A percentile compares a stretch with the other conserved stretches of the same genome.
phyloP scores from a whole-genome alignment of 2,888 invertebrate genomes.

The Hirtodrosophila cameraria region DNA sequence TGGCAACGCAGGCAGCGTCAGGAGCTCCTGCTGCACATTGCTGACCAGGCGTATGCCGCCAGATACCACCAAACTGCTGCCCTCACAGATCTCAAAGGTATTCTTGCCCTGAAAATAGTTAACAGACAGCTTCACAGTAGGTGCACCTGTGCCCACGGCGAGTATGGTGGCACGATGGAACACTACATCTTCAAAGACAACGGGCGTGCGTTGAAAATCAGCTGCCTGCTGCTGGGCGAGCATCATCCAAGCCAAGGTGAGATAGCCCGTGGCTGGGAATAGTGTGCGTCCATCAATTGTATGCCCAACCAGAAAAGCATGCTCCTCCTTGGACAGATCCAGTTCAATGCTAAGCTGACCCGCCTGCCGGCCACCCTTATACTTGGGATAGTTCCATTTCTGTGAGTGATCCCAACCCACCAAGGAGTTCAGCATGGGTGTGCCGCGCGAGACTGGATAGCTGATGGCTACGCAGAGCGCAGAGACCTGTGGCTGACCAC shows the following conservation, averaged over 20 bases:
- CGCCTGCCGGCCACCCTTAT: constrained; percentile 86
- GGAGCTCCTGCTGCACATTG: constrained; percentile 87
- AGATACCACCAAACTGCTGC: constrained; percentile 91
- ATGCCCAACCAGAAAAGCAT: constrained; percentile 92
- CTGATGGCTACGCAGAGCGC: too few relatives aligned
- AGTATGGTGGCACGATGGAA: constrained; percentile 97
- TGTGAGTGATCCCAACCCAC: constrained; percentile 96
- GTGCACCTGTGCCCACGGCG: constrained; percentile 91
- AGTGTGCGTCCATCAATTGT: constrained; percentile 97
- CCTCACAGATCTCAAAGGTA: constrained; percentile 95
- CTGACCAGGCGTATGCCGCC: constrained; percentile 89
- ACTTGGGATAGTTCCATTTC: constrained; percentile 94
- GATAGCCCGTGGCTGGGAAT: constrained; percentile 97
- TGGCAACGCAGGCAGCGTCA: constrained; percentile 85
- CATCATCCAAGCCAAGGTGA: constrained; percentile 95
- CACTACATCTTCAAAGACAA: constrained; percentile 94
- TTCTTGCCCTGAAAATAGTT: constrained; percentile 93
- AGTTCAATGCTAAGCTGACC: constrained; percentile 91
- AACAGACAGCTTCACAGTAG: constrained; percentile 90
- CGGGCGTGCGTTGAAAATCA: constrained; percentile 91
- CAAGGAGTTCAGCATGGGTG: constrained; percentile 94
- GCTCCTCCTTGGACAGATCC: constrained; percentile 89
- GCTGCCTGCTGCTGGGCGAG: constrained; percentile 91
- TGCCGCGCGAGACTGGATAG: constrained; percentile 95
- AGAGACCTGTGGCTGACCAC: constrained; percentile 91